Evolutionary conservation across 2,797 vertebrate species (phyloP), one percentile per base, ranked within the genome.

Genomic region (Lagodon rhomboides): DNA sequence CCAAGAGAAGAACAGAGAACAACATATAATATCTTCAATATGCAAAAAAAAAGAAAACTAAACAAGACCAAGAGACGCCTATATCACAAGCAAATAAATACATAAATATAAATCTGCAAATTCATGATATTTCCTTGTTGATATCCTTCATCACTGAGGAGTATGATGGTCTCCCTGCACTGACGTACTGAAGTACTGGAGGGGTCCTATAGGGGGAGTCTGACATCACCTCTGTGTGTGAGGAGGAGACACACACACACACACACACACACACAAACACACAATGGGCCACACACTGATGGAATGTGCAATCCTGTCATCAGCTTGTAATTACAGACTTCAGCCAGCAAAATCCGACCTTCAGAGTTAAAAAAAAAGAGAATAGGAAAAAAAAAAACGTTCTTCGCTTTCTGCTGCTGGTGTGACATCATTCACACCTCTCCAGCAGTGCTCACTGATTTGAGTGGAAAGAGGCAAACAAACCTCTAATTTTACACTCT

Each of bases 201-300:
- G 51, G 30, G 10, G 25, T 82, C 94, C 96, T 93, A 86, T 87
- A 91, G 95, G 94, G 94, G 96, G 95, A 95, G 95, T 93, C 91
- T 93, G 90, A 64, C 88, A 94, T 95, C 91, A 93, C 73, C 71
- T 73, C 91, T 92, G 83, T 83, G 15, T 89, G 76, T 79, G 68
- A 82, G 64, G 34, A 68, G 53, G 30, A 79, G 59, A 80, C 51
- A 67, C 71, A 62, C 12, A 79, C 41, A 71, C 51, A 71, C 51
- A 70, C 34, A 70, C 20, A 73, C 49, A 64, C 30, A 68, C 63
- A 65, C 62, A 61, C 54, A 63, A 70, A 84, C 53, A 78, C 73
- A 85, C 49, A 72, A 12, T 20, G 60, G 90, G 88, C 91, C 92
- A 91, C 92, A 91, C 89, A 93, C 74, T 86, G 76, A 49, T 68